These are phyloP conservation scores for Schizotus pectinicornis DNA, from an alignment of 2,888 invertebrate genomes.

Conservation along the genomic window DNA sequence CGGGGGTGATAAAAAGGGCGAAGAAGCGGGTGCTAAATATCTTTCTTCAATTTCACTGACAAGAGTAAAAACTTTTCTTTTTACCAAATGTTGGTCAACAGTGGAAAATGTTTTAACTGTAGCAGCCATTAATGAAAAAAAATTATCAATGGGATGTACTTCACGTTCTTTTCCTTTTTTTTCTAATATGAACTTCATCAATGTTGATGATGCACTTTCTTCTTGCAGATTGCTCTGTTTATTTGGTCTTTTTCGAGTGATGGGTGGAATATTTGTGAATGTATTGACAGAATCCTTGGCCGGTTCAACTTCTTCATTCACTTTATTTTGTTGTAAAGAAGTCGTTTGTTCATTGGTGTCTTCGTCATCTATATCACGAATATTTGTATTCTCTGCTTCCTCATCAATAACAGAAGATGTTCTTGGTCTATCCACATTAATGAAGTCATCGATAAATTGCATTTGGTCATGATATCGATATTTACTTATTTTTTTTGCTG, in stretches of 20 bases:
- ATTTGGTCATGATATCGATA: constrained; percentile 11
- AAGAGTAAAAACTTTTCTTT: constrained; percentile 17
- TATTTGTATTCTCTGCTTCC: background rate
- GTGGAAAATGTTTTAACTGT: constrained; percentile 15
- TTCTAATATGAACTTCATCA: constrained; percentile 1
- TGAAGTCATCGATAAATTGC: background rate
- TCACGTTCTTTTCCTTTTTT: background rate
- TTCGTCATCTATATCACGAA: background rate
- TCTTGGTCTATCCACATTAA: too few relatives aligned
- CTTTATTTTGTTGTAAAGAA: too few relatives aligned
- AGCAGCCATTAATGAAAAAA: constrained; percentile 14
- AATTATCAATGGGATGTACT: constrained; percentile 1
- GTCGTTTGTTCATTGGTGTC: background rate
- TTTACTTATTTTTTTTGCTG: constrained; percentile 8
- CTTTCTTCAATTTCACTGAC: constrained; percentile 16
- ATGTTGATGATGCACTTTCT: background rate
- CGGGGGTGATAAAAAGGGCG: too few relatives aligned
- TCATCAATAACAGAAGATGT: constrained; percentile 3
- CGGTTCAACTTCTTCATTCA: too few relatives aligned
- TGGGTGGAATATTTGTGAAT: background rate
- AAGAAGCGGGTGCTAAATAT: background rate
- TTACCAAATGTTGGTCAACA: constrained; percentile 12
- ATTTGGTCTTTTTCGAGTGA: background rate
- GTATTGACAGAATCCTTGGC: background rate
- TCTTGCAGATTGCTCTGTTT: background rate